phyloP scores from a whole-genome alignment of 2,113 vertebrate species.

The Anthoscopus minutus region DNA sequence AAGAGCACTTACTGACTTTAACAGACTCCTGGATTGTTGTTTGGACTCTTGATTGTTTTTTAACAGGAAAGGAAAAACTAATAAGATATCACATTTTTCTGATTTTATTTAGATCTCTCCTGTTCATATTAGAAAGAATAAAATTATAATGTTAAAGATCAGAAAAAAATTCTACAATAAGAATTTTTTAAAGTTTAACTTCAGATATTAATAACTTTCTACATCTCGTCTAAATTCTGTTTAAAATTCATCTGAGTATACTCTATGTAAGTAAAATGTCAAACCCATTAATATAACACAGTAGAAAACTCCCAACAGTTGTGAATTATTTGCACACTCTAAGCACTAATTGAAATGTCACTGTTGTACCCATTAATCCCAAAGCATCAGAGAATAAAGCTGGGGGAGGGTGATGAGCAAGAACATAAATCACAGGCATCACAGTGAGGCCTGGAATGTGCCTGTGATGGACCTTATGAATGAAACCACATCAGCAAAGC shows the following conservation, averaged over 20 bases:
- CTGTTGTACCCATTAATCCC: slow-evolving; percentile 58
- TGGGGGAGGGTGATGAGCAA: slow-evolving; percentile 57
- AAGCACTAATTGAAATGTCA: slow-evolving; percentile 69
- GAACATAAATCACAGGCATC: slow-evolving; percentile 67
- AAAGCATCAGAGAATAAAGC: slow-evolving; percentile 59
- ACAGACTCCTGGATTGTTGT: not conserved
- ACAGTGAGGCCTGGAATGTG: slow-evolving; percentile 61
- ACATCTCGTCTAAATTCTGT: not conserved
- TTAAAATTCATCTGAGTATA: not conserved
- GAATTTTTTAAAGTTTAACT: not conserved
- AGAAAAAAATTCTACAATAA: not conserved
- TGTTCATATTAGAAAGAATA: not conserved
- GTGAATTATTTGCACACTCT: slow-evolving; percentile 66
- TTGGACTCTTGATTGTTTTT: not conserved
- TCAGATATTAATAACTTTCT: not conserved
- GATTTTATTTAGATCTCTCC: not conserved
- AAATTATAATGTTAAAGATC: not conserved
- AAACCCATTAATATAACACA: slow-evolving; percentile 63
- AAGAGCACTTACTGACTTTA: not conserved
- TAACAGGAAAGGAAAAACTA: not conserved
- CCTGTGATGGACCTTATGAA: slow-evolving; percentile 65
- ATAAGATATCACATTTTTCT: not conserved
- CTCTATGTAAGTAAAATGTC: slow-evolving; percentile 15
- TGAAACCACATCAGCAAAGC: slow-evolving; percentile 58
- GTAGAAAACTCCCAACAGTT: slow-evolving; percentile 68